phyloP scores from a whole-genome alignment of 2,888 invertebrate species.

The Crossocerus cetratus region DNA sequence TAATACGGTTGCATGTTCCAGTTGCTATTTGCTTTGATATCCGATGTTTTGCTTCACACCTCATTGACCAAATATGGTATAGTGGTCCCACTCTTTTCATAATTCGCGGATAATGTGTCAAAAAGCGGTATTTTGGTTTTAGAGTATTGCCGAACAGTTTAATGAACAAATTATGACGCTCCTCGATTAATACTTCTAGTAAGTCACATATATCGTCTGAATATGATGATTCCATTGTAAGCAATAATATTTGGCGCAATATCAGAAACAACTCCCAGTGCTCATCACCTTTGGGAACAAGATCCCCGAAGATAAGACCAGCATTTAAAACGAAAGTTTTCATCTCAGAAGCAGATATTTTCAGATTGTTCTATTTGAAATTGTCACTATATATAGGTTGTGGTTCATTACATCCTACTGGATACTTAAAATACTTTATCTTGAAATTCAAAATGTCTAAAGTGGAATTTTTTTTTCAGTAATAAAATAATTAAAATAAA shows the following conservation, averaged over 20 bases:
- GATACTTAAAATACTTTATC: slow-evolving; percentile 34
- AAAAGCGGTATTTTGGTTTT: slow-evolving; percentile 45
- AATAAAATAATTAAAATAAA: slow-evolving; percentile 28
- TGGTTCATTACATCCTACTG: slow-evolving; percentile 25
- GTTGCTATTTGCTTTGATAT: slow-evolving; percentile 30
- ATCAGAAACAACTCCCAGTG: slow-evolving; percentile 34
- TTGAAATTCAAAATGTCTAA: slow-evolving; percentile 36
- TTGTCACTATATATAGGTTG: slow-evolving; percentile 25
- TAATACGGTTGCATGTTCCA: slow-evolving; percentile 24
- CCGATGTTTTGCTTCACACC: slow-evolving; percentile 45
- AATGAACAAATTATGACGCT: slow-evolving; percentile 38
- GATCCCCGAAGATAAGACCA: slow-evolving; percentile 37
- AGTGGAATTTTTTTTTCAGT: slow-evolving; percentile 32
- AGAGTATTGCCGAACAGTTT: slow-evolving; percentile 28
- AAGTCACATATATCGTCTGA: not conserved
- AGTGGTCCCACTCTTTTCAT: slow-evolving; percentile 45
- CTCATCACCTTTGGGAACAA: slow-evolving; percentile 29
- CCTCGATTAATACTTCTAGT: slow-evolving; percentile 22
- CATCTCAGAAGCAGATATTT: slow-evolving; percentile 40
- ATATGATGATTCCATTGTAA: slow-evolving; percentile 21
- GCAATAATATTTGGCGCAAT: slow-evolving; percentile 34
- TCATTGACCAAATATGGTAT: slow-evolving; percentile 42
- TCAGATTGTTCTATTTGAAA: slow-evolving; percentile 22
- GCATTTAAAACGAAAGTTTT: slow-evolving; percentile 34
- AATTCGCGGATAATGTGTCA: slow-evolving; percentile 39